phyloP scores from a whole-genome alignment of 2,888 invertebrate species.

The Thalpophila matura region DNA sequence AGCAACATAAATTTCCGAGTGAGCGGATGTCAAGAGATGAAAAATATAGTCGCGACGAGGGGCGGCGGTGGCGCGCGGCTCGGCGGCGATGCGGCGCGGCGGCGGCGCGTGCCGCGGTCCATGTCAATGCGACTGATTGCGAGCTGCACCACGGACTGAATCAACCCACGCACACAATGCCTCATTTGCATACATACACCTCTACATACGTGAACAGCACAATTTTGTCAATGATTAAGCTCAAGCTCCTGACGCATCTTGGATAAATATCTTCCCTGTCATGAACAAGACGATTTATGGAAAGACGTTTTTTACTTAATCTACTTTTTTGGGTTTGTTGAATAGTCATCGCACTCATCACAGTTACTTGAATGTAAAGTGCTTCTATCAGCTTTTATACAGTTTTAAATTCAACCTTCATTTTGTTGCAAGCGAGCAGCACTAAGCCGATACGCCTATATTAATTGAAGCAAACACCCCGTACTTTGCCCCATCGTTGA shows the following conservation, averaged over 20 bases:
- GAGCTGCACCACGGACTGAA: constrained; percentile 66
- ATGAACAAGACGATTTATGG: constrained; percentile 44
- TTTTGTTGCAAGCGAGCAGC: constrained; percentile 31
- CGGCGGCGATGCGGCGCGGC: constrained; percentile 26
- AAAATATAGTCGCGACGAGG: constrained; percentile 75
- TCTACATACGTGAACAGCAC: constrained; percentile 63
- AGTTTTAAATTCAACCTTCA: constrained; percentile 11
- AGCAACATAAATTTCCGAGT: constrained; percentile 73
- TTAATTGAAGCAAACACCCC: constrained; percentile 75
- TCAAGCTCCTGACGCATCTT: constrained; percentile 64
- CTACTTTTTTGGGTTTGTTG: constrained; percentile 17
- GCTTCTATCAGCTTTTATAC: neutral
- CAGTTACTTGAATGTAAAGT: neutral
- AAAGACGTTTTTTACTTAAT: constrained; percentile 25
- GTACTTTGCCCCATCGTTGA: constrained; percentile 69
- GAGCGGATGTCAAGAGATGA: constrained; percentile 79
- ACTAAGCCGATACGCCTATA: constrained; percentile 62
- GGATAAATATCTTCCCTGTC: constrained; percentile 45
- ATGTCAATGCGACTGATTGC: constrained; percentile 80
- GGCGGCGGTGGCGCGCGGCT: constrained; percentile 3
- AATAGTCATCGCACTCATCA: constrained; percentile 8
- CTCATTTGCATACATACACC: constrained; percentile 73
- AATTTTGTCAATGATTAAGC: constrained; percentile 70
- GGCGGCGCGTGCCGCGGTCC: constrained; percentile 55
- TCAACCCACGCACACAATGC: constrained; percentile 72